Evolutionary conservation across 2,797 vertebrate genomes (phyloP).

Genomic region (Lateolabrax maculatus): DNA sequence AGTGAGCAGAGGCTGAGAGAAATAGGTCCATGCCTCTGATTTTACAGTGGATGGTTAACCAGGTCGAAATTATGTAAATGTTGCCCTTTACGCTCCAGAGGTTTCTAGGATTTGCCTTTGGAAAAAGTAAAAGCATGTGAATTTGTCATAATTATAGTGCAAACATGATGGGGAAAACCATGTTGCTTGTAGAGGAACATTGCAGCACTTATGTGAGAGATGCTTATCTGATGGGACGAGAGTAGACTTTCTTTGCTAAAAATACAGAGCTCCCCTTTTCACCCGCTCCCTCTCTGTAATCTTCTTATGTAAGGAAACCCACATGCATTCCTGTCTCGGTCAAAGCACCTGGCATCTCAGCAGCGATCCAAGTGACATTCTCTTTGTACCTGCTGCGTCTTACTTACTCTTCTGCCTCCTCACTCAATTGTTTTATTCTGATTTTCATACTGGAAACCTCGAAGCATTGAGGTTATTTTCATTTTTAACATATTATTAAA

Average conservation of each 20-base stretch:
- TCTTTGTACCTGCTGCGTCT: constrained; percentile 47
- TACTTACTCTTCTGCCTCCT: constrained; percentile 18
- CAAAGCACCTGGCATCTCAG: constrained; percentile 72
- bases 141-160: not conserved
- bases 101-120: not conserved
- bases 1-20: constrained; percentile 19
- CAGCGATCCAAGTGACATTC: constrained; percentile 71
- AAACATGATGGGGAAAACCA: constrained; percentile 6
- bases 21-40: constrained; percentile 7
- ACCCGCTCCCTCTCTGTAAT: constrained; percentile 69
- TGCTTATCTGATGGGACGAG: constrained; percentile 53
- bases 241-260: constrained; percentile 46
- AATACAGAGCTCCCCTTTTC: constrained; percentile 59
- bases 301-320: constrained; percentile 80
- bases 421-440: constrained; percentile 1
- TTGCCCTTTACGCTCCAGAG: constrained; percentile 4
- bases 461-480: not conserved
- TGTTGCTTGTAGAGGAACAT: constrained; percentile 34
- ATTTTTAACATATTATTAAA: constrained; percentile 3
- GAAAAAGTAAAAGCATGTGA: not conserved
- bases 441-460: not conserved
- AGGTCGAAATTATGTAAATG: constrained; percentile 26
- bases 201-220: constrained; percentile 45
- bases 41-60: constrained; percentile 47
- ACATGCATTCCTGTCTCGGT: constrained; percentile 76